Conservation (phyloP, 2,113 vertebrate genomes). For the Tauraco erythrolophus region DNA sequence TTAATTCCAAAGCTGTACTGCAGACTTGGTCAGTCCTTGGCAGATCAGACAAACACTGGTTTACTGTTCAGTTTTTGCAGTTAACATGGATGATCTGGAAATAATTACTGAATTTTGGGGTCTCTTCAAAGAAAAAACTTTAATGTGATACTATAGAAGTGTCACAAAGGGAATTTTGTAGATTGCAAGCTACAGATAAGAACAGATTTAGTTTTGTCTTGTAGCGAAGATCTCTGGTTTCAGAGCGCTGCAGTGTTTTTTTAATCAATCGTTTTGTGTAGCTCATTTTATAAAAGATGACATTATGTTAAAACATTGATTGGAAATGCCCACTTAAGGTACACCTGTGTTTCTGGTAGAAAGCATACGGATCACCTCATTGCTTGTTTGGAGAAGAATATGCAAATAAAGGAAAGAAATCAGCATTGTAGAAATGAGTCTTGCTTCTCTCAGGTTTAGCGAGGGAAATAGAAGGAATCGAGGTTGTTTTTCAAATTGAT, state of each 20-base stretch:
- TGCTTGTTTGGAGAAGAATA: neutral
- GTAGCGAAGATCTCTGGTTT: neutral
- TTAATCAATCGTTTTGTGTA: neutral
- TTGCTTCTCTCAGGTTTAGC: neutral
- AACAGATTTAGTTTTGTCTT: neutral
- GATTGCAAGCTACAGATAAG: neutral
- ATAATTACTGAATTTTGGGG: neutral
- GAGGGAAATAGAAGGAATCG: neutral
- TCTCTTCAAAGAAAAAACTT: neutral
- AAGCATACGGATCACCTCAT: neutral
- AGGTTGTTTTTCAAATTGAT: neutral
- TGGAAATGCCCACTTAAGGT: neutral
- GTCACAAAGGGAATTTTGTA: neutral
- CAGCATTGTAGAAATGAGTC: neutral
- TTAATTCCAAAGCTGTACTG: neutral
- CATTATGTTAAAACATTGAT: neutral
- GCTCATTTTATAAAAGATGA: neutral
- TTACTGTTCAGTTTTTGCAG: neutral
- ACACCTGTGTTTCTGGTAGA: neutral
- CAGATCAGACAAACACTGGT: neutral
- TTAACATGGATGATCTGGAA: neutral
- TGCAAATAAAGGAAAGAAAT: neutral
- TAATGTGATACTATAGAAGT: neutral
- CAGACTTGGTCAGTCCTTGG: neutral
- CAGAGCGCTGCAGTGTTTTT: neutral